Evolutionary conservation across 2,113 vertebrate species (phyloP), one percentile per base, ranked within the genome.

Genomic region (Pica pica): DNA sequence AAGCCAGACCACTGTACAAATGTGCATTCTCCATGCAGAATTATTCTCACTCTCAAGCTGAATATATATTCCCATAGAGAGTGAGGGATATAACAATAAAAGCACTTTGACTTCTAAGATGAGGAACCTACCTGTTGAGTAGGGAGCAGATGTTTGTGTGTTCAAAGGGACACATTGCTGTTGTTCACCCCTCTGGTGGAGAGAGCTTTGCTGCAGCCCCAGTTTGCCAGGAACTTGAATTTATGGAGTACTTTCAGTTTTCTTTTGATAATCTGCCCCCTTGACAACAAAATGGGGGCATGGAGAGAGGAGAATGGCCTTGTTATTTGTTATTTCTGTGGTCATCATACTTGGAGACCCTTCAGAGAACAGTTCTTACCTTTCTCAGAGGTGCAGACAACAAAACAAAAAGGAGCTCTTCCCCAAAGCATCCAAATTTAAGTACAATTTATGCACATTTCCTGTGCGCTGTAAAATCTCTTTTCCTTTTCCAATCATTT

Each of bases 171-270:
- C 96, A 89, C 44, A 27, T 96, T 95, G 21, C 91, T 9, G 20
- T 87, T 97, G 94, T 97, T 98, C 97, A 95, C 97, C 96, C 95
- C 96, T 97, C 95, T 92, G 74, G 92, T 94, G 97, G 91, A 93
- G 61, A 95, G 93, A 97, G 97, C 90, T 97, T 96, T 85, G 49
- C 85, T 88, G 77, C 61, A 83, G 81, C 55, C 96, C 93, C 84
- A 91, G 94, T 96, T 96, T 96, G 94, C 92, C 75, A 23, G 23
- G 22, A 94, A 27, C 69, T 91, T 47, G 35, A 90, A 92, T 95
- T 95, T 59, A 87, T 60, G 53, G 76, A 82, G 65, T 77, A 81
- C 74, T 90, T 95, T 44, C 83, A 77, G 63, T 52, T 92, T 91
- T 70, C 27, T 6, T 90, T 90, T 74, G 27, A 55, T 74, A 80